A percentile compares a stretch with the other conserved stretches of the same genome.
Conservation (phyloP, 2,113 vertebrate genomes). For the Burhinus bistriatus region DNA sequence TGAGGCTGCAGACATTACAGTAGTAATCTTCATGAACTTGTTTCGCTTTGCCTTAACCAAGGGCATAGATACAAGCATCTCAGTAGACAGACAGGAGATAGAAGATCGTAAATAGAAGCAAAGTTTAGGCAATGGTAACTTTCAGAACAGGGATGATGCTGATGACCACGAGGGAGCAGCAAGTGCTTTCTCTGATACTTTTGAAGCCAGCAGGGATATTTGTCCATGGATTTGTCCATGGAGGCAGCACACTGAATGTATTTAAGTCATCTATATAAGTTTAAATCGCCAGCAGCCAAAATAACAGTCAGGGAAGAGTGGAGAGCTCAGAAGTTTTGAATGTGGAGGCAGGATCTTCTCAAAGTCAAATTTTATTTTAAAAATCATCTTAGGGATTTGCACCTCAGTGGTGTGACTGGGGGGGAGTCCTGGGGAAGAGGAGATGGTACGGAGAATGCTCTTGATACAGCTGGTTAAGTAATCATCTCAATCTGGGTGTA, state of each 20-base stretch:
- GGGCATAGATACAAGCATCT: neutral
- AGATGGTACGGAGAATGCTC: neutral
- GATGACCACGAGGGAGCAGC: slow-evolving; percentile 33
- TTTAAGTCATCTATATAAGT: neutral
- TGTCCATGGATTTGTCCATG: neutral
- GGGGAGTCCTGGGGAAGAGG: neutral
- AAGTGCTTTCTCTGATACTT: slow-evolving; percentile 1
- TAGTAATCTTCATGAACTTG: neutral
- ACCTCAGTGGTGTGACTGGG: neutral
- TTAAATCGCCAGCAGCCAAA: neutral
- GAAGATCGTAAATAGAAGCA: neutral
- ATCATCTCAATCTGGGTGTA: neutral
- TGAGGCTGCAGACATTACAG: neutral
- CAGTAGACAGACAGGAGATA: neutral
- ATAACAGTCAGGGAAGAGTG: neutral
- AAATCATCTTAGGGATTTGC: neutral
- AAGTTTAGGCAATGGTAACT: neutral
- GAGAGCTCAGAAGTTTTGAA: neutral
- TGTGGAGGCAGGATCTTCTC: neutral
- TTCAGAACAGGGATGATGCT: neutral
- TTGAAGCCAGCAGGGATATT: neutral
- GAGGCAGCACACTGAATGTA: neutral
- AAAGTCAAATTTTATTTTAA: neutral
- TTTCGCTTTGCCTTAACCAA: neutral
- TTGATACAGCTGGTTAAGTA: neutral